These are phyloP conservation scores for Bellardia bayeri DNA, from an alignment of 2,888 invertebrate genomes.

Conservation along the genomic window DNA sequence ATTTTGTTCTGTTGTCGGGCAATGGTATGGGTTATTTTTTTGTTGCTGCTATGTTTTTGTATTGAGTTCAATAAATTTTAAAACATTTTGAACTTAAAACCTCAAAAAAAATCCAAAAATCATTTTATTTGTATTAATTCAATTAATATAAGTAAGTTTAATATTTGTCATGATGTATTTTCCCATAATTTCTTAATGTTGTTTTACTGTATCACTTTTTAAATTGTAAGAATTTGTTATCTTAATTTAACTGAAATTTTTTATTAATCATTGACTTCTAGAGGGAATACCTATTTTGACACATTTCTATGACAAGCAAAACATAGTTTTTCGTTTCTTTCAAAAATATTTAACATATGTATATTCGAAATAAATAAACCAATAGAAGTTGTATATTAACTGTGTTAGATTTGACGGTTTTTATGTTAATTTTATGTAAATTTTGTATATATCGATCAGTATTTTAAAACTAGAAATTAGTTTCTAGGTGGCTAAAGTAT, in stretches of 20 bases:
- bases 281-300: background rate
- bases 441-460: no score
- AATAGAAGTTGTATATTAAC: no score
- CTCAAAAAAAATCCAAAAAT: background rate
- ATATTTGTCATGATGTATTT: conserved; percentile 67
- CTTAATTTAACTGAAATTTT: background rate
- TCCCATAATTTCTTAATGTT: conserved; percentile 40
- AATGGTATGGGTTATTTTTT: conserved; percentile 15
- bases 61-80: conserved; percentile 60
- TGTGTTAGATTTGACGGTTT: no score
- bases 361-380: background rate
- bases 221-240: conserved; percentile 22
- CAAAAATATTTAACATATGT: background rate
- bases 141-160: conserved; percentile 21
- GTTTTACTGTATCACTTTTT: background rate
- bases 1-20: background rate
- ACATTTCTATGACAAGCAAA: background rate
- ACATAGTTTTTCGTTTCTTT: background rate
- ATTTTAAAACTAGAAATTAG: no score
- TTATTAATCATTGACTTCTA: conserved; percentile 13
- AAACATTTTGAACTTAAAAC: conserved; percentile 32
- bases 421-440: no score
- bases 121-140: conserved; percentile 35
- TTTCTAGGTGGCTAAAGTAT: no score
- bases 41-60: conserved; percentile 22